These are phyloP conservation scores for Galaxias olidus DNA, from an alignment of 2,797 vertebrate species.

Conservation along the genomic window DNA sequence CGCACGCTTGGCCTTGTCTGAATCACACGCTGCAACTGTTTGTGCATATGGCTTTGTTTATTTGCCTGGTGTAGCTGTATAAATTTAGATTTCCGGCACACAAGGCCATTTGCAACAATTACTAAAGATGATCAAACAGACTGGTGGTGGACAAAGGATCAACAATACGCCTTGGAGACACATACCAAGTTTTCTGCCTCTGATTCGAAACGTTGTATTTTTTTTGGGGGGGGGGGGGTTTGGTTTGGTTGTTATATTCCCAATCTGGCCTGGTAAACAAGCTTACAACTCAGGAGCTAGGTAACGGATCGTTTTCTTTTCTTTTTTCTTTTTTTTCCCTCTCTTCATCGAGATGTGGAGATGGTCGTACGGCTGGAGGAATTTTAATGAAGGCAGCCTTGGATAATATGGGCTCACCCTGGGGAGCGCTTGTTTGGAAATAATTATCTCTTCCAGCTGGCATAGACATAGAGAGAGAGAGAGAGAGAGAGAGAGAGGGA, in stretches of 20 bases:
- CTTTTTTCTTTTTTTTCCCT: background rate
- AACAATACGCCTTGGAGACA: conserved; percentile 38
- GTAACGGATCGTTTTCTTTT: conserved; percentile 15
- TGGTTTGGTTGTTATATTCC: conserved; percentile 33
- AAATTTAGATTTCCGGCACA: background rate
- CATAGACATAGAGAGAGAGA: conserved; percentile 32
- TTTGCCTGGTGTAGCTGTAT: background rate
- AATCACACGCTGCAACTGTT: background rate
- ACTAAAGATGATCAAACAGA: conserved; percentile 19
- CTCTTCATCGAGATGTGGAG: conserved; percentile 30
- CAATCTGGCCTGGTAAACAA: conserved; percentile 40
- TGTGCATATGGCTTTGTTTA: conserved; percentile 10
- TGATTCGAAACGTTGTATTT: conserved; percentile 13
- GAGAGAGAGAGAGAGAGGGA: conserved; percentile 7
- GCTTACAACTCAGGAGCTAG: conserved; percentile 22
- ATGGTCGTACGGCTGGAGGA: conserved; percentile 53
- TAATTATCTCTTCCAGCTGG: conserved; percentile 74
- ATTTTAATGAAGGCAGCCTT: conserved; percentile 67
- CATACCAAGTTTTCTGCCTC: conserved; percentile 23
- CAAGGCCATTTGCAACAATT: conserved; percentile 54
- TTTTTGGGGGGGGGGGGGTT: conserved; percentile 19
- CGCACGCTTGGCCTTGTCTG: background rate
- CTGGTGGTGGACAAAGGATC: conserved; percentile 39
- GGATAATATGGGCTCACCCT: conserved; percentile 59
- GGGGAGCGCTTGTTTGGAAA: conserved; percentile 72